Evolutionary conservation across 2,113 vertebrate species (phyloP), one percentile per base, ranked within the genome.

Genomic region (Grammomys dolichurus): DNA sequence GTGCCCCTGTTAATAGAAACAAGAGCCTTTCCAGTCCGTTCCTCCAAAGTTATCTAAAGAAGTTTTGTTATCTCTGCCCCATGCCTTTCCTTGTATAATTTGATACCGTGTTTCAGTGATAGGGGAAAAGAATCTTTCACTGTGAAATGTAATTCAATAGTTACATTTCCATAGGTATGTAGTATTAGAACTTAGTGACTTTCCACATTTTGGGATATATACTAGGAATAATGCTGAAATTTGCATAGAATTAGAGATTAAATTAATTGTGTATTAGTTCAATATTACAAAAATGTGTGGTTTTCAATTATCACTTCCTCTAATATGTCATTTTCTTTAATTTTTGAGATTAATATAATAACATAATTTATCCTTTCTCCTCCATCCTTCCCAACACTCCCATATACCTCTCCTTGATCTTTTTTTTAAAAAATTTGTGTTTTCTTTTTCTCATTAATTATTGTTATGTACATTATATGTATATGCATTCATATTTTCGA

Each of bases 311-410:
- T 40, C 80, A 51, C 3, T 82, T 58, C 36, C 36, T 40, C 54
- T 5, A 56, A n/a, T 4, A 56, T 11, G n/a, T 51, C 28, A 78
- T 22, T n/a, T 54, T 81, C 33, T n/a, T n/a, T 81, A 54, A n/a
- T 24, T 81, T 48, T 81, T 51, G 33, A 81, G 31, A 54, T 54
- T 54, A 80, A 36, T 33, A 31, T 36, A 80, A 19, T 54, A 36
- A 33, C 31, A 36, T 80, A 4, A 80, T 81, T 56, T 56, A n/a
- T 9, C 33, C 31, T 33, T 81, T 56, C 33, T 7, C 10, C 36
- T 56, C 12, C 77, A 2, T 56, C 10, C 10, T 4, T 12, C 19
- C 9, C 9, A 56, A n/a, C 12, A 5, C 3, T 11, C 19, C 2
- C 33, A 81, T 56, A 81, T 36, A 56, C 2, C 19, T 56, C 51